Evolutionary conservation across 2,888 invertebrate genomes (phyloP), one percentile per base, ranked within the genome.

Genomic region (Clepsis dumicolana): DNA sequence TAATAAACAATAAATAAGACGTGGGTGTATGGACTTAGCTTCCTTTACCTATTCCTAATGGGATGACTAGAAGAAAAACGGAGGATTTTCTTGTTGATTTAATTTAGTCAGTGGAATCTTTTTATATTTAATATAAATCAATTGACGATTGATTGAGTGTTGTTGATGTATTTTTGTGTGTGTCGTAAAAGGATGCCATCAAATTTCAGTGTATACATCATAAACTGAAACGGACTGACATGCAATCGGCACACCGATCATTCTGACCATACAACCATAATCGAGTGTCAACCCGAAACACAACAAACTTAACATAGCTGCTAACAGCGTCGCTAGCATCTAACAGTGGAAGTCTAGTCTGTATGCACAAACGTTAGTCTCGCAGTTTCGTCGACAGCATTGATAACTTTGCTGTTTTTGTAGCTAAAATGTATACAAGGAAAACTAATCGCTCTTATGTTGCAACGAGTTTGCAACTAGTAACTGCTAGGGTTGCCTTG

Each of bases 391-490:
- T 21, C 48, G 21, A 21, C 21, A 3, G 48, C 21, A 48, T 48
- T 12, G 48, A 21, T 10, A 48, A 48, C 10, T 48, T 48, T 48
- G 48, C 8, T 18, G 12, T 48, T 12, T 4, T 12, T 16, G 48
- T 24, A 21, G 48, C 53, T 53, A 24, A 24, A 52, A 52, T n/a
- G 52, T 52, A 25, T 16, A 44, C 18, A 8, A 44, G 44, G 44
- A 29, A 21, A n/a, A 64, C 32, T 64, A 64, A 56, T 54, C 53
- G 53, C 24, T 52, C 52, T 25, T 27, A 27, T 27, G 54, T 1
- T 35, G 27, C 12, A 24, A 59, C 64, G 48, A 59, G 48, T 64
- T 64, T 16, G 7, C 57, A 35, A 50, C 32, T 24, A 14, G 38
- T 59, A 57, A 50, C 35, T 35, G 50, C 14, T 48, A 24, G 24